Conservation (phyloP, 2,797 vertebrate species). For the Myoxocephalus aenaeus region DNA sequence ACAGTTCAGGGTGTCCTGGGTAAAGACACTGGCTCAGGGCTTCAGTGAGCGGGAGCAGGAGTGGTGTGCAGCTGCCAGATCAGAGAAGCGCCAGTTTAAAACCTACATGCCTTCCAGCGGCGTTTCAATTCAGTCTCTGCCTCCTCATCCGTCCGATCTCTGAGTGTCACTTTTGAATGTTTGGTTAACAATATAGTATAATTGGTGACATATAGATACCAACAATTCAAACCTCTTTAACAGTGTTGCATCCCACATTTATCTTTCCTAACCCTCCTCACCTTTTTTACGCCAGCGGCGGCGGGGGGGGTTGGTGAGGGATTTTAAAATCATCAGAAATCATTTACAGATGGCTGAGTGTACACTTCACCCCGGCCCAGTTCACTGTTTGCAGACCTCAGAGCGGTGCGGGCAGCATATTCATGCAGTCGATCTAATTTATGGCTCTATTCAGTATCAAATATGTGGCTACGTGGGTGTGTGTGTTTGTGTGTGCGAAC, state of each 20-base stretch:
- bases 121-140: slow-evolving; percentile 35
- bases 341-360: slow-evolving; percentile 77
- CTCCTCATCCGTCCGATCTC: slow-evolving; percentile 9
- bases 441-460: slow-evolving; percentile 67
- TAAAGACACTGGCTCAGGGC: slow-evolving; percentile 1
- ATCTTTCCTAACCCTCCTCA: not conserved
- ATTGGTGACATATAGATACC: slow-evolving; percentile 20
- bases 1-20: not conserved
- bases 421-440: slow-evolving; percentile 65
- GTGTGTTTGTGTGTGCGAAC: slow-evolving; percentile 23
- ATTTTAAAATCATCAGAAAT: slow-evolving; percentile 78
- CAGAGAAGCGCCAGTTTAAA: slow-evolving; percentile 20
- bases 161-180: slow-evolving; percentile 25
- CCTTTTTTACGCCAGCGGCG: slow-evolving; percentile 30
- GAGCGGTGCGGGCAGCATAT: slow-evolving; percentile 68
- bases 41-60: not conserved
- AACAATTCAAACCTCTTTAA: slow-evolving; percentile 12
- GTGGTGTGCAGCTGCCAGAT: slow-evolving; percentile 20
- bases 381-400: slow-evolving; percentile 45
- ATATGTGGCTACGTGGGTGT: slow-evolving; percentile 26
- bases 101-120: slow-evolving; percentile 32
- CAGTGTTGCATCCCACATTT: not conserved
- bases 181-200: slow-evolving; percentile 33
- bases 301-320: slow-evolving; percentile 33
- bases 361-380: slow-evolving; percentile 55